Evolutionary conservation across 2,888 invertebrate species (phyloP).

Genomic region (Branchellion lobata): DNA sequence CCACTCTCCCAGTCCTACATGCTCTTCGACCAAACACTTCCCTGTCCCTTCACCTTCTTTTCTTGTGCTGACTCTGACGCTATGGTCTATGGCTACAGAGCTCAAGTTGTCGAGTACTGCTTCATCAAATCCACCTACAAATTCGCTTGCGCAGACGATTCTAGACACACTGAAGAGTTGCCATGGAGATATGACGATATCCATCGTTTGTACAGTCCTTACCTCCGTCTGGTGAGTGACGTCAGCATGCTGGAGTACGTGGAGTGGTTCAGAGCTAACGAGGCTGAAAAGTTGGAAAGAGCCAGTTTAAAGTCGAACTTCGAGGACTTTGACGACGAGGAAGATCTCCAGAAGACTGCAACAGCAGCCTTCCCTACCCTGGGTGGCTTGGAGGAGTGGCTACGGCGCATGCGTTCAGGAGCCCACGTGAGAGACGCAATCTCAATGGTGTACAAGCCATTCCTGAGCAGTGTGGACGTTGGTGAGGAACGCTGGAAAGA

Average conservation of each 20-base stretch:
- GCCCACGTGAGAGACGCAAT: constrained; percentile 21
- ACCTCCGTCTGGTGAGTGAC: constrained; percentile 40
- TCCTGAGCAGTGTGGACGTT: background rate
- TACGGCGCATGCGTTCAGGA: constrained; percentile 13
- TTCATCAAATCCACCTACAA: constrained; percentile 37
- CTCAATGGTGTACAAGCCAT: constrained; percentile 9
- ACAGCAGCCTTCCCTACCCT: background rate
- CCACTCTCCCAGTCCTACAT: background rate
- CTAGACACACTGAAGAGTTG: constrained; percentile 39
- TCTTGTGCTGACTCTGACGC: constrained; percentile 41
- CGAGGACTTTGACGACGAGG: background rate
- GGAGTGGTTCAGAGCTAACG: constrained; percentile 2
- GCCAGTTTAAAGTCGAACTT: background rate
- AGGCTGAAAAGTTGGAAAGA: background rate
- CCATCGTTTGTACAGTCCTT: constrained; percentile 48
- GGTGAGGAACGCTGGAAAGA: background rate
- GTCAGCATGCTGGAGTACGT: constrained; percentile 31
- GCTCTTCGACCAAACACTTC: background rate
- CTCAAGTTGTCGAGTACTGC: constrained; percentile 51
- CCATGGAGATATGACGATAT: constrained; percentile 47
- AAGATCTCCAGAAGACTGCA: background rate
- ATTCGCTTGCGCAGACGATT: constrained; percentile 41
- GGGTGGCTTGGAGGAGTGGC: constrained; percentile 28
- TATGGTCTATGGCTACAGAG: constrained; percentile 51
- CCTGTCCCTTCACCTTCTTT: constrained; percentile 37